Conservation (phyloP, 2,113 vertebrate species). For the Sialia sialis region DNA sequence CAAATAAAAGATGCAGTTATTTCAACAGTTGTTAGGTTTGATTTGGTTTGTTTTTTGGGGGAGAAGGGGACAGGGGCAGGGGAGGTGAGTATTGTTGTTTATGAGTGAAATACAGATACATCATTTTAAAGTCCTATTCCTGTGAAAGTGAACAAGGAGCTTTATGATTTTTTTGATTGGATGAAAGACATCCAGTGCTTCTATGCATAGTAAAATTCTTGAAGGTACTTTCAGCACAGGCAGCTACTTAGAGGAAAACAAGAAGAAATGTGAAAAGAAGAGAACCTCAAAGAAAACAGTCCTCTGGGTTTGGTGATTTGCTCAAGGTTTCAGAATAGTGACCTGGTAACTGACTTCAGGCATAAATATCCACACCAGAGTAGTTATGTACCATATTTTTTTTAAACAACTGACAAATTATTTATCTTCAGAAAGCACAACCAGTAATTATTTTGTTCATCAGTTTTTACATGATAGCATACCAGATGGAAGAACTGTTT, state of each 20-base stretch:
- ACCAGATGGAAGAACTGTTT: neutral
- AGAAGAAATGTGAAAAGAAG: neutral
- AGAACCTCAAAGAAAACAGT: neutral
- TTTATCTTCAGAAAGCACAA: neutral
- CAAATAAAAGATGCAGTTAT: neutral
- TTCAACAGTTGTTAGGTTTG: neutral
- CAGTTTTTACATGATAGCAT: neutral
- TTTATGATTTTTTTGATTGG: neutral
- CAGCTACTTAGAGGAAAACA: neutral
- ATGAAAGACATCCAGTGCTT: neutral
- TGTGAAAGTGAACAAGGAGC: neutral
- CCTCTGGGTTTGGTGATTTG: neutral
- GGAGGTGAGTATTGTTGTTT: neutral
- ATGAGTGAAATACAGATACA: neutral
- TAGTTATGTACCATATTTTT: neutral
- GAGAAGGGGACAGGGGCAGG: fast-evolving
- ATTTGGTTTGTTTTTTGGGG: neutral
- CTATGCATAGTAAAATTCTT: neutral
- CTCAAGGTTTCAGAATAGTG: neutral
- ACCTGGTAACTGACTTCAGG: neutral
- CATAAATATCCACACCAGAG: neutral
- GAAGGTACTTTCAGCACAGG: neutral
- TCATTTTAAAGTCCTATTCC: neutral
- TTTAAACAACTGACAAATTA: neutral
- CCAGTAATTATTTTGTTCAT: neutral